These are phyloP conservation scores for Apodemia mormo DNA, from an alignment of 2,888 invertebrate species.

Conservation along the genomic window DNA sequence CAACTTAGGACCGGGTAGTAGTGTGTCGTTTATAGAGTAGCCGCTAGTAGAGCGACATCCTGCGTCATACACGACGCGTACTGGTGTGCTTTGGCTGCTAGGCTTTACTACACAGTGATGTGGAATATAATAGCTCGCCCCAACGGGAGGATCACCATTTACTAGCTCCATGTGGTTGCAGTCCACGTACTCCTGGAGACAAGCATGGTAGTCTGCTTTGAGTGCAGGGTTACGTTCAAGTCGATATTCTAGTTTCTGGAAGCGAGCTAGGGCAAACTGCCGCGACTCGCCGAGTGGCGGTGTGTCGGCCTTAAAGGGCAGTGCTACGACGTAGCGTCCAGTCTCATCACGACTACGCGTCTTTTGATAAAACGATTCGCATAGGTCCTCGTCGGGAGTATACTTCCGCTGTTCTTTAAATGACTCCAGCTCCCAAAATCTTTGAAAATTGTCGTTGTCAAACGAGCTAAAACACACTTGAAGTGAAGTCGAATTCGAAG, in stretches of 20 bases:
- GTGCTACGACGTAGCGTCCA: not conserved
- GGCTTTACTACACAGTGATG: conserved; percentile 7
- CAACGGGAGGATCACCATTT: not conserved
- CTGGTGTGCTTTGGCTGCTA: not conserved
- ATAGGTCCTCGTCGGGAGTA: conserved; percentile 10
- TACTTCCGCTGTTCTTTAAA: not conserved
- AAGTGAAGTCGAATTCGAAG: not conserved
- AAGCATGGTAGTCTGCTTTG: too few relatives aligned
- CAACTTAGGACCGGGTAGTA: too few relatives aligned
- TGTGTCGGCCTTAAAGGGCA: not conserved
- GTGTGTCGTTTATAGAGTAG: not conserved
- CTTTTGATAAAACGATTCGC: conserved; percentile 14
- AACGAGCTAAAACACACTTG: conserved; percentile 16
- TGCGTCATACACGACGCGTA: not conserved
- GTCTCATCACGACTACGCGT: not conserved
- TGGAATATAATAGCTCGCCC: conserved; percentile 14
- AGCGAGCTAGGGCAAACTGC: not conserved
- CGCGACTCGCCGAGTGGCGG: not conserved
- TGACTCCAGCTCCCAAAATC: conserved; percentile 11
- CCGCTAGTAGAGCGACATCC: conserved; percentile 4
- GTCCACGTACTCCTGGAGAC: conserved; percentile 1
- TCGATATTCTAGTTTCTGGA: not conserved
- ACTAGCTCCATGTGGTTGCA: conserved; percentile 4
- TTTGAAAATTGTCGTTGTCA: conserved; percentile 18
- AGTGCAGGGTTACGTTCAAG: not conserved